Conservation (phyloP, 2,888 invertebrate genomes). For the Tetranychus piercei region DNA sequence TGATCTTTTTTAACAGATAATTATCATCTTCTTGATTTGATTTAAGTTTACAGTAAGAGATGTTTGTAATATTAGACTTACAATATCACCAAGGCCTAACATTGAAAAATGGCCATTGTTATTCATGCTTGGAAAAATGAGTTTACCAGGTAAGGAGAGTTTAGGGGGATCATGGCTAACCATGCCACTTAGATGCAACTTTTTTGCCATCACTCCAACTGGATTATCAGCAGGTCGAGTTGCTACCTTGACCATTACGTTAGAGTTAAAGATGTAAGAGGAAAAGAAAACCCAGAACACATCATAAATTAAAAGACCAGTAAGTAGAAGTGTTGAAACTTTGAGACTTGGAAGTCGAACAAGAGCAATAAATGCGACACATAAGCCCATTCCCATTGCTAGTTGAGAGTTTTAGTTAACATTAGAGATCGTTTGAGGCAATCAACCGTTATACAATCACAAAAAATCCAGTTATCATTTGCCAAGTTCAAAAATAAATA, state of each 20-base stretch:
- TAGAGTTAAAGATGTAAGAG: conserved; percentile 91
- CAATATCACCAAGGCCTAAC: conserved; percentile 52
- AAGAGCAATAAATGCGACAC: conserved; percentile 91
- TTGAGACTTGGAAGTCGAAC: conserved; percentile 86
- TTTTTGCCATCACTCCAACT: conserved; percentile 72
- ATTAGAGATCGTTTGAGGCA: not conserved
- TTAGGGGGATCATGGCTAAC: conserved; percentile 72
- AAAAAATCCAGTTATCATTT: no score
- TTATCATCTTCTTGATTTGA: not conserved
- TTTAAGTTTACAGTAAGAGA: no score
- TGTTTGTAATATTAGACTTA: conserved; percentile 31
- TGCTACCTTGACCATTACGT: conserved; percentile 71
- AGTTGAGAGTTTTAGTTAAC: conserved; percentile 28
- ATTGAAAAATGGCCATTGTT: conserved; percentile 91
- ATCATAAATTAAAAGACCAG: conserved; percentile 58
- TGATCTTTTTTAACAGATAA: not conserved
- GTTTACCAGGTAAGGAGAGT: conserved; percentile 81
- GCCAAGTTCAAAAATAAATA: no score
- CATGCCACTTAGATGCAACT: conserved; percentile 72
- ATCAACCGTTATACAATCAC: no score
- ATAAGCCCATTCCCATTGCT: conserved; percentile 96
- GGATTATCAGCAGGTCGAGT: conserved; percentile 38
- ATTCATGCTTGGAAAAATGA: conserved; percentile 82
- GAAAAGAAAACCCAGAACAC: conserved; percentile 99
- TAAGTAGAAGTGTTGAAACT: conserved; percentile 77